phyloP scores from a whole-genome alignment of 2,888 invertebrate species.

The Platycheirus rosarum region DNA sequence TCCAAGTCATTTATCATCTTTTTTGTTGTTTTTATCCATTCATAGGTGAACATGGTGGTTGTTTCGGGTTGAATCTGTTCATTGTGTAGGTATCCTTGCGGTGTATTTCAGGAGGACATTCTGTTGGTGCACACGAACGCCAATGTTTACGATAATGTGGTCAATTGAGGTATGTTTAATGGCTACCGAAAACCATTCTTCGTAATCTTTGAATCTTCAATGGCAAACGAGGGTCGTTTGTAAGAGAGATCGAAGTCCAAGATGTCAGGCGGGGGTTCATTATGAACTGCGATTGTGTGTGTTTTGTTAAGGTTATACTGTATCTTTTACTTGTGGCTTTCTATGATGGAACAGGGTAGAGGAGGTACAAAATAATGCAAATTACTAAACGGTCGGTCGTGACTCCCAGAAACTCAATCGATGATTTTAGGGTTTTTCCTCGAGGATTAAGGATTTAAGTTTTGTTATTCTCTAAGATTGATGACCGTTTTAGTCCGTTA shows the following conservation, averaged over 20 bases:
- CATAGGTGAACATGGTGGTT: constrained; percentile 20
- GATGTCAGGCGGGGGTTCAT: constrained; percentile 25
- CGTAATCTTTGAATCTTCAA: constrained; percentile 60
- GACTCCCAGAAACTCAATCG: constrained; percentile 7
- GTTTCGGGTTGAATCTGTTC: constrained; percentile 1
- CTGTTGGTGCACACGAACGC: constrained; percentile 32
- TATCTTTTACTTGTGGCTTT: constrained; percentile 36
- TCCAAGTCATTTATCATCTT: constrained; percentile 66
- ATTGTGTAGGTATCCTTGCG: constrained; percentile 2
- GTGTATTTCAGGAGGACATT: constrained; percentile 32
- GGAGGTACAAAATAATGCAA: constrained; percentile 16
- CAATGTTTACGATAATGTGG: constrained; percentile 70
- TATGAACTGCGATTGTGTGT: constrained; percentile 30
- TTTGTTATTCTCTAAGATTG: constrained; percentile 11
- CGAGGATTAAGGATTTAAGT: constrained; percentile 7
- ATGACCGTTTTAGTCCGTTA: no score
- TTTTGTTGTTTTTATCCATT: constrained; percentile 35
- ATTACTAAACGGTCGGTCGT: constrained; percentile 31
- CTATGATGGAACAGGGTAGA: not conserved
- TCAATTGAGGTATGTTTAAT: constrained; percentile 73
- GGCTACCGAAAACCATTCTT: constrained; percentile 63
- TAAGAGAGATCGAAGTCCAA: constrained; percentile 14
- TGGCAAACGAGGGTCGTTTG: constrained; percentile 22
- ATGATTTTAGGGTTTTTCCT: not conserved
- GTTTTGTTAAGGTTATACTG: constrained; percentile 26